Evolutionary conservation across 2,113 vertebrate genomes (phyloP).

Genomic region (Monopterus albus): DNA sequence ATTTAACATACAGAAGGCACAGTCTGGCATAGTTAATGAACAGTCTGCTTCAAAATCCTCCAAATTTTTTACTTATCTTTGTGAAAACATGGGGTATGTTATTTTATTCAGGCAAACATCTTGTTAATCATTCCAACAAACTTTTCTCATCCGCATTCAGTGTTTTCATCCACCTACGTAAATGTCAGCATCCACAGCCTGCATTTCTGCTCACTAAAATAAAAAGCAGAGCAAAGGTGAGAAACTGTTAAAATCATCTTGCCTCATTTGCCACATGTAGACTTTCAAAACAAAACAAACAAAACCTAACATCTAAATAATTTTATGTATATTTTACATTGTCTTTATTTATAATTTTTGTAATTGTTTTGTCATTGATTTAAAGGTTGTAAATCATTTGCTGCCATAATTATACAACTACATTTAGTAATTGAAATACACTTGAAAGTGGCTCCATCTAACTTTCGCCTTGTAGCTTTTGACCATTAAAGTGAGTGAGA

Average conservation of each 20-base stretch:
- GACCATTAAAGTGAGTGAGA: too few relatives aligned
- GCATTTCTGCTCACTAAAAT: not conserved
- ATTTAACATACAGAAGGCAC: slow-evolving; percentile 13
- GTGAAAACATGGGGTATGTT: not conserved
- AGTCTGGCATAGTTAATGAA: slow-evolving; percentile 35
- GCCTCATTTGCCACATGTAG: not conserved
- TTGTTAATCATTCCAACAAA: slow-evolving; percentile 31
- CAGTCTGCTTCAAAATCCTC: slow-evolving; percentile 21
- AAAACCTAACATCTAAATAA: not conserved
- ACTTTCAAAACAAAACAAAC: not conserved
- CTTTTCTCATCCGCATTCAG: slow-evolving; percentile 4
- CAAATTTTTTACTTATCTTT: slow-evolving; percentile 19
- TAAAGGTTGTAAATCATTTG: not conserved
- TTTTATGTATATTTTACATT: not conserved
- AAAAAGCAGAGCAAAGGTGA: not conserved
- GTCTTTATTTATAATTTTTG: not conserved
- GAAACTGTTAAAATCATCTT: slow-evolving; percentile 8
- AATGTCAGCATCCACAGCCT: slow-evolving; percentile 20
- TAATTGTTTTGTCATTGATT: not conserved
- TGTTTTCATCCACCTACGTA: slow-evolving; percentile 14
- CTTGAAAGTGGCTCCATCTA: too few relatives aligned
- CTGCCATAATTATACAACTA: not conserved
- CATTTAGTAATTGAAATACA: not conserved
- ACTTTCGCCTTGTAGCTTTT: too few relatives aligned
- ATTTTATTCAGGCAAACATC: slow-evolving; percentile 9